Evolutionary conservation across 2,113 vertebrate genomes (phyloP), one percentile per base, ranked within the genome.

Genomic region (Erythrolamprus reginae): DNA sequence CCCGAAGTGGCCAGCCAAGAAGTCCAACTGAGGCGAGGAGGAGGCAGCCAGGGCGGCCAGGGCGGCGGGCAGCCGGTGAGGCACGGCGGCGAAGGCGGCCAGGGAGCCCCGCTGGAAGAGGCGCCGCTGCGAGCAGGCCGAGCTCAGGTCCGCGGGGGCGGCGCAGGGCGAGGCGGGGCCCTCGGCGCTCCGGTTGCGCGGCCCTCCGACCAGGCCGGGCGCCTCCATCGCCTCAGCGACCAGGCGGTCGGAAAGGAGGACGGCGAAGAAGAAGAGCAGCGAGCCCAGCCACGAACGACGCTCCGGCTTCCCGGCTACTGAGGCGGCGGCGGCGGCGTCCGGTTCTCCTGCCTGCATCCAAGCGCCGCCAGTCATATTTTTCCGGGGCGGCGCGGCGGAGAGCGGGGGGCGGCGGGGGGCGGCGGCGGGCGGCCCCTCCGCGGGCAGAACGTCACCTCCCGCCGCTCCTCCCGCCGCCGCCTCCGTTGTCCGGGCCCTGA

Each of bases 281-380:
- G 97, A 97, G 88, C 97, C 97, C 93, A 98, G 95, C 94, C n/a
- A n/a, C n/a, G n/a, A n/a, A n/a, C n/a, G n/a, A n/a, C n/a, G n/a
- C n/a, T n/a, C n/a, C n/a, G n/a, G n/a, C n/a, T n/a, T n/a, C n/a
- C n/a, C n/a, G n/a, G 65, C 65, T 38, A 70, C 96, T 97, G n/a
- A n/a, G n/a, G 94, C 61, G 45, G 86, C 86, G 87, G 42, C 56
- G 93, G 96, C 96, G 93, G 96, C 97, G 95, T 21, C 93, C 51
- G 96, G 96, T 97, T 96, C 97, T 94, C 96, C 95, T 95, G 97
- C 97, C 96, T 95, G 97, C 96, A 97, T 97, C 97, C 97, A 97
- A 96, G 97, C 96, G 95, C 97, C 97, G 96, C 97, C 96, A 97
- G 97, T 97, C 97, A 98, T 98, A 97, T 97, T 97, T 97, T 96